These are phyloP conservation scores for Drosophila phalerata DNA, from an alignment of 2,888 invertebrate species.

Conservation along the genomic window DNA sequence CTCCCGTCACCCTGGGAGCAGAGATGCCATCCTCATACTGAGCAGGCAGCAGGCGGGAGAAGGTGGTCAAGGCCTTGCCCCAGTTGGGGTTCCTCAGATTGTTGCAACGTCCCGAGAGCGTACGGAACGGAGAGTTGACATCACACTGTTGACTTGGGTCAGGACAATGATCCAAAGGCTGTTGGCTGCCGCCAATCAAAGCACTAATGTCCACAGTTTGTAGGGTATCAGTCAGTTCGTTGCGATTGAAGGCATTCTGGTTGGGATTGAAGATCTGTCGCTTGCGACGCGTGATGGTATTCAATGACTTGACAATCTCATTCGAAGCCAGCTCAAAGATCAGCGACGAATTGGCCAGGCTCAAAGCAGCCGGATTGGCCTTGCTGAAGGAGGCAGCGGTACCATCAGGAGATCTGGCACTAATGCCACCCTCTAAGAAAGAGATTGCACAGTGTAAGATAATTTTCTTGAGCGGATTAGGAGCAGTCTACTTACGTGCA, in stretches of 20 bases:
- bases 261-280: slow-evolving; percentile 91
- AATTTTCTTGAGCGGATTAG: background rate
- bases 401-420: slow-evolving; percentile 94
- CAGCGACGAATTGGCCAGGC: slow-evolving; percentile 94
- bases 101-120: slow-evolving; percentile 94
- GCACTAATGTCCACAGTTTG: slow-evolving; percentile 92
- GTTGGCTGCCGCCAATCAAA: slow-evolving; percentile 86
- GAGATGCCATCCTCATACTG: slow-evolving; percentile 96
- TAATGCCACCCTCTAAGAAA: slow-evolving; percentile 90
- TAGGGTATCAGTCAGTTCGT: slow-evolving; percentile 91
- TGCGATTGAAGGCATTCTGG: slow-evolving; percentile 86
- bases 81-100: slow-evolving; percentile 93
- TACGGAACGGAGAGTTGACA: slow-evolving; percentile 88
- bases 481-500: slow-evolving; percentile 86
- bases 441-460: slow-evolving; percentile 15
- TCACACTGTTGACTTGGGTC: slow-evolving; percentile 91
- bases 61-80: slow-evolving; percentile 94
- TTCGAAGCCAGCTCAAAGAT: slow-evolving; percentile 95
- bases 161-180: slow-evolving; percentile 87
- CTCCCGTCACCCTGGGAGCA: slow-evolving; percentile 90
- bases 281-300: slow-evolving; percentile 87
- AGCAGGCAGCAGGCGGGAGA: slow-evolving; percentile 93
- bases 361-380: slow-evolving; percentile 93
- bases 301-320: slow-evolving; percentile 90
- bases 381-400: slow-evolving; percentile 96